Evolutionary conservation across 23 tunicate species (phyloP), one percentile per base, ranked within the genome.

Genomic region (Halocynthia roretzi): DNA sequence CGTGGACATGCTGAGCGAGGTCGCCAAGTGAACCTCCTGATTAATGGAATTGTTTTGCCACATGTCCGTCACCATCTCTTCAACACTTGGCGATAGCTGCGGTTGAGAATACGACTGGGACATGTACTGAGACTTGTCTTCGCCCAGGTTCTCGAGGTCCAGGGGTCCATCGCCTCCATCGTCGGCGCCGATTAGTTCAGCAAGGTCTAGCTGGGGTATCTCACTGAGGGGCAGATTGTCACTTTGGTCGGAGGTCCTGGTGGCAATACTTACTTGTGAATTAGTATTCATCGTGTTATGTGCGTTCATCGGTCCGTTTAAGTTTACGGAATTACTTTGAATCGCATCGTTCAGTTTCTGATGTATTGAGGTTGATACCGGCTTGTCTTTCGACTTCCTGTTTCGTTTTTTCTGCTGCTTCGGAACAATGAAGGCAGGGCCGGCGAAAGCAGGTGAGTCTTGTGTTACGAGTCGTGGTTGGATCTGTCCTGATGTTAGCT

Each of bases 301-400:
- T 11, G 54, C 75, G 53, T 71, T 61, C 48, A 53, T 44, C 11
- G 78, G 54, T 9, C 56, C 56, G 56, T 54, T 74, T 14, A 74
- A 14, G 10, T 22, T 52, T 17, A n/a, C 62, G 15, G 71, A 31
- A 15, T 31, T 19, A 19, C 21, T 67, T 5, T 14, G 71, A 31
- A n/a, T 19, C 15, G 20, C 71, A 67, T 67, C 22, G 31, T 56
- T 74, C 44, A 31, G 44, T 31, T 31, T 31, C 4, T 31, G 44
- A 31, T 31, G 44, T 31, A 31, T 31, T 31, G 44, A 31, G 44
- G 44, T 31, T 31, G 44, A 31, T 31, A 31, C 44, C 44, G 44
- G 44, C 71, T 89, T 83, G 10, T 89, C 96, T 70, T 89, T 89
- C 9, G 85, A 52, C 63, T 80, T 84, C 60, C 88, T 76, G 63